Conservation (phyloP, 1,140 invertebrate genomes). For the Bilobella aurantiaca region DNA sequence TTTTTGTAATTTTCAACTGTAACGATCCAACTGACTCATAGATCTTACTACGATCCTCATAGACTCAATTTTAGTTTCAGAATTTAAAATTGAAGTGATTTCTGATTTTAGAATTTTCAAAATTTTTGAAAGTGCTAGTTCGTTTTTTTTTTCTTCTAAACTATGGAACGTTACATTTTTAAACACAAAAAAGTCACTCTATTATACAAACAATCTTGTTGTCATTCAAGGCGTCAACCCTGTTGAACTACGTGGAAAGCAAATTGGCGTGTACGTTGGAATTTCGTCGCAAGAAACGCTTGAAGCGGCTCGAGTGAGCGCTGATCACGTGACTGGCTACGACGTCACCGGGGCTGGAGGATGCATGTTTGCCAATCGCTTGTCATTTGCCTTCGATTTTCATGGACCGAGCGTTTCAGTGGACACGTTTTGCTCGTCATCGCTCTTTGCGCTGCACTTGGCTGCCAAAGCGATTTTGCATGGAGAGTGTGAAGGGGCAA, state of each 20-base stretch:
- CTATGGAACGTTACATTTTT: too few species aligned
- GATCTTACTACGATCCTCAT: too few species aligned
- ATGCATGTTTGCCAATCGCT: conserved; percentile 90
- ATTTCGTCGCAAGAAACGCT: not conserved
- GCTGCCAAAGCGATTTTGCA: conserved; percentile 63
- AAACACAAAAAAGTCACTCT: too few species aligned
- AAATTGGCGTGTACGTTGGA: not conserved
- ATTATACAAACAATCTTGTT: too few species aligned
- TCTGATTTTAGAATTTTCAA: too few species aligned
- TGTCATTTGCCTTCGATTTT: conserved; percentile 91
- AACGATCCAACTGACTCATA: too few species aligned
- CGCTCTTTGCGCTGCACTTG: conserved; percentile 68
- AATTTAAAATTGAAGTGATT: too few species aligned
- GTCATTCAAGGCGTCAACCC: conserved; percentile 49
- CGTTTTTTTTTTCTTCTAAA: too few species aligned
- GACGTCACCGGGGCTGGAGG: conserved; percentile 79
- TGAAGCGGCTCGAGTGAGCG: conserved; percentile 25
- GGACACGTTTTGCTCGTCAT: conserved; percentile 92
- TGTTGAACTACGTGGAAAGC: not conserved
- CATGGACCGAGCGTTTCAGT: conserved; percentile 80
- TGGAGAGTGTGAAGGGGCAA: conserved; percentile 71
- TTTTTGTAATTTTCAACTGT: too few species aligned
- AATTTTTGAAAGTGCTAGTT: too few species aligned
- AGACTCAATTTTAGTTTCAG: too few species aligned
- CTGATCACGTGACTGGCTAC: conserved; percentile 76